A percentile compares a stretch with the other conserved stretches of the same genome.
Conservation (phyloP, 2,888 invertebrate species). For the Hemistola chrysoprasaria region DNA sequence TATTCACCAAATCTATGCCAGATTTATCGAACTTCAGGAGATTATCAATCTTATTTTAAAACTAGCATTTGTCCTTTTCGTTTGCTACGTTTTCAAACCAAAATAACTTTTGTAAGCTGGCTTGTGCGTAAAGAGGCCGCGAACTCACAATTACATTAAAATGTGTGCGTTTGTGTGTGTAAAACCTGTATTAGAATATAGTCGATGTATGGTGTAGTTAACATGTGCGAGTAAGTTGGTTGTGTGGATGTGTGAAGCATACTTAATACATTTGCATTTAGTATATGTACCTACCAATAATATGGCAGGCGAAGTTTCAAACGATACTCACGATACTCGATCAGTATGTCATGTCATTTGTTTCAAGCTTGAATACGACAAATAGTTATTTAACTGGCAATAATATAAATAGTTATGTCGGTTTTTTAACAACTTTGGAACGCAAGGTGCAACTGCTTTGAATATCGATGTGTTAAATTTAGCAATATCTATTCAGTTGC, state of each 20-base stretch:
- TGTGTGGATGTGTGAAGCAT: slow-evolving; percentile 37
- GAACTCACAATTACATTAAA: slow-evolving; percentile 39
- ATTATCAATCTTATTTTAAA: too few species aligned
- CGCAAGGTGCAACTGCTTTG: neutral
- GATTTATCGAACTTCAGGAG: too few species aligned
- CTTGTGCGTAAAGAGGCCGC: slow-evolving; percentile 48
- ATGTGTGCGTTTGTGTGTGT: slow-evolving; percentile 31
- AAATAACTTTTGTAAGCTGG: slow-evolving; percentile 34
- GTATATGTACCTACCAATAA: slow-evolving; percentile 51
- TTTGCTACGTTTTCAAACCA: slow-evolving; percentile 5
- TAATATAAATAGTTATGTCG: neutral
- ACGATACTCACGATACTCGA: slow-evolving; percentile 52
- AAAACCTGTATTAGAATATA: slow-evolving; percentile 42
- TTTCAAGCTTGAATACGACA: slow-evolving; percentile 12
- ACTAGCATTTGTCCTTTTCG: neutral
- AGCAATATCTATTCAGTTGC: neutral
- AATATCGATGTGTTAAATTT: slow-evolving; percentile 1
- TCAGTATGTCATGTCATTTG: slow-evolving; percentile 65
- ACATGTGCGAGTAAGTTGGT: too few species aligned
- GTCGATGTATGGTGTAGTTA: slow-evolving; percentile 16
- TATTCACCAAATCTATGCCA: too few species aligned
- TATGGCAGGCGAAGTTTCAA: slow-evolving; percentile 41
- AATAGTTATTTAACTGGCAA: neutral
- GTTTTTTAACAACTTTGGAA: neutral
- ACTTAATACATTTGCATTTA: slow-evolving; percentile 59